Conservation (phyloP, 2,113 vertebrate species). For the Alaudala cheleensis region DNA sequence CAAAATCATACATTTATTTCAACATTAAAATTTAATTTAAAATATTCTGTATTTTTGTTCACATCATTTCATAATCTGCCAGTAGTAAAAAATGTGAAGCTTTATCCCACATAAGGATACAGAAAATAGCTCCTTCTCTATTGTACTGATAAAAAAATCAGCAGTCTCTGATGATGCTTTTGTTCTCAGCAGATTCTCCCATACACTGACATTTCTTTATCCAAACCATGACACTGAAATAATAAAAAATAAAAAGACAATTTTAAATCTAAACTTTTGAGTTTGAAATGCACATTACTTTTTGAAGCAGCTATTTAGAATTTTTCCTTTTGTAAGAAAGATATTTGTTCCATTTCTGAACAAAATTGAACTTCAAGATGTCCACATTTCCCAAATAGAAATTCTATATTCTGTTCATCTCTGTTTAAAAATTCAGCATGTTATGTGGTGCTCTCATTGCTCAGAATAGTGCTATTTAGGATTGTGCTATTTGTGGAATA, state of each 20-base stretch:
- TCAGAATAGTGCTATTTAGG: constrained; percentile 46
- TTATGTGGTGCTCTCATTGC: background rate
- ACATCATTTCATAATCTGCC: background rate
- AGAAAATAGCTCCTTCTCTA: background rate
- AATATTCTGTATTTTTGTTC: background rate
- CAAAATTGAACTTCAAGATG: constrained; percentile 58
- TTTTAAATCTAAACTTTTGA: constrained; percentile 38
- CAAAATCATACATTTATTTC: constrained; percentile 8
- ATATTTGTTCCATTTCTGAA: constrained; percentile 48
- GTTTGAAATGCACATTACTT: constrained; percentile 8
- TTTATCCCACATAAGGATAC: background rate
- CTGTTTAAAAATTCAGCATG: constrained; percentile 49
- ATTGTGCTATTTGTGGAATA: constrained; percentile 55
- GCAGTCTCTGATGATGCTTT: constrained; percentile 3
- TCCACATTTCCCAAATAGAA: constrained; percentile 54
- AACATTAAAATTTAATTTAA: constrained; percentile 6
- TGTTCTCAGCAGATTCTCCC: constrained; percentile 11
- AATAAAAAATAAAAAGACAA: background rate
- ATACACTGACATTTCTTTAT: background rate
- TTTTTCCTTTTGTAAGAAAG: constrained; percentile 35
- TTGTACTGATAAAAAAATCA: constrained; percentile 2
- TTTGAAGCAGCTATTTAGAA: constrained; percentile 32
- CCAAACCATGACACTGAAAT: background rate
- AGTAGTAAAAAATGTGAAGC: background rate
- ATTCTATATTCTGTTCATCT: constrained; percentile 51